Evolutionary conservation across 1,140 invertebrate genomes (phyloP).

Genomic region (Trachymyrmex septentrionalis): DNA sequence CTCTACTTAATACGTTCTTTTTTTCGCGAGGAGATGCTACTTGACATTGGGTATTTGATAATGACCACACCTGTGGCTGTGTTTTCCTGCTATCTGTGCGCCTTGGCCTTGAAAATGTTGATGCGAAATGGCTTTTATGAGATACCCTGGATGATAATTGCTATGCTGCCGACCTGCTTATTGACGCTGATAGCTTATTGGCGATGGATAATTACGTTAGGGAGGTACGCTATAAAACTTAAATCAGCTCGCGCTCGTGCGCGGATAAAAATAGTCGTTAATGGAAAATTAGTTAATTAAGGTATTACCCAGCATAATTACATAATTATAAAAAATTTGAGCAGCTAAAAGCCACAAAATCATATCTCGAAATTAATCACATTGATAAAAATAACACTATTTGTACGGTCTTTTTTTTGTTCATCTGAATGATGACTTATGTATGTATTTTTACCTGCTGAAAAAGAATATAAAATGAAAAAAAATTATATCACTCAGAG

Average conservation of each 20-base stretch:
- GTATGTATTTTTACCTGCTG: too few relatives aligned
- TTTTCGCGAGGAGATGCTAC: constrained; percentile 85
- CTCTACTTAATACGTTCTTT: constrained; percentile 1
- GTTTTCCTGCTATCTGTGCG: constrained; percentile 87
- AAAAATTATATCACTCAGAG: too few relatives aligned
- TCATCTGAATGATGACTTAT: too few relatives aligned
- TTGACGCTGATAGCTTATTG: constrained; percentile 84
- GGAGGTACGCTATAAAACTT: constrained; percentile 77
- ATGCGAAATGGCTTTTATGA: constrained; percentile 80
- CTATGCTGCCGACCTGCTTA: constrained; percentile 84
- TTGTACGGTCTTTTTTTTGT: too few relatives aligned
- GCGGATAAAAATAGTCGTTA: constrained; percentile 21
- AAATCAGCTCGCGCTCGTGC: constrained; percentile 13
- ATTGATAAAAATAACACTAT: too few relatives aligned
- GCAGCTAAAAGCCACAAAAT: too few relatives aligned
- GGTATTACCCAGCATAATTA: constrained; percentile 11
- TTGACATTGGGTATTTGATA: constrained; percentile 87
- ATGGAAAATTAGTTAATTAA: constrained; percentile 49
- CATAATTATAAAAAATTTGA: constrained; percentile 9
- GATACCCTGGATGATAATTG: constrained; percentile 84
- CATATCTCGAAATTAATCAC: too few relatives aligned
- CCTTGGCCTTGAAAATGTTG: constrained; percentile 85
- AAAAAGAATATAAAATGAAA: too few relatives aligned
- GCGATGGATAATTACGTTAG: constrained; percentile 84
- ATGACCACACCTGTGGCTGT: constrained; percentile 88